Evolutionary conservation across 2,113 vertebrate species (phyloP).

Genomic region (Zeus faber): DNA sequence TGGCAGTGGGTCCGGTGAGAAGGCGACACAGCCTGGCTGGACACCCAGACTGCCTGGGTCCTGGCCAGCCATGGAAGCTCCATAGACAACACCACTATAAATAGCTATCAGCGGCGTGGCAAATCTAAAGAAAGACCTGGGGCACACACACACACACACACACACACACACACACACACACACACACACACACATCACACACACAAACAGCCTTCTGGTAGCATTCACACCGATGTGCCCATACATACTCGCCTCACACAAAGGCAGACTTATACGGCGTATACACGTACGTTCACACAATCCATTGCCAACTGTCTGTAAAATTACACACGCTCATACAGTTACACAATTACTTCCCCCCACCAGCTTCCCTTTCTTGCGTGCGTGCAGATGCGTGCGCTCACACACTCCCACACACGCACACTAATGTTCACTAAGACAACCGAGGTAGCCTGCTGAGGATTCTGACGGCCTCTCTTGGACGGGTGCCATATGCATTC

Average conservation of each 20-base stretch:
- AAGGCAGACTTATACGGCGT: conserved; percentile 1
- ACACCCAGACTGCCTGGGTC: conserved; percentile 16
- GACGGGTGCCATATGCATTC: conserved; percentile 72
- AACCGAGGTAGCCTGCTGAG: conserved; percentile 70
- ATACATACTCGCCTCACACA: not conserved
- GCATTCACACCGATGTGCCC: not conserved
- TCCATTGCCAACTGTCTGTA: conserved; percentile 36
- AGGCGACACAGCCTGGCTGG: not conserved
- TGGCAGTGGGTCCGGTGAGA: not conserved
- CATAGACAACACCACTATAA: conserved; percentile 37
- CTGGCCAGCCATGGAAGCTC: conserved; percentile 18
- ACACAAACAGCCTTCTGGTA: not conserved
- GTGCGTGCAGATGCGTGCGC: conserved; percentile 18
- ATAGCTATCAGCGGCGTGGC: conserved; percentile 45
- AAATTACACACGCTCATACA: conserved; percentile 35
- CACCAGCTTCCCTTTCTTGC: conserved; percentile 22
- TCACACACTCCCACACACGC: conserved; percentile 32
- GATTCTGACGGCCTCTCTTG: conserved; percentile 72
- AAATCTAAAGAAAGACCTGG: conserved; percentile 24
- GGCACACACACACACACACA: conserved; percentile 15
- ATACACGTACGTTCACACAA: conserved; percentile 17
- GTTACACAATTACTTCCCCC: conserved; percentile 33
- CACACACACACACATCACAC: not conserved
- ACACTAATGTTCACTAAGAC: conserved; percentile 71
- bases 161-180: conserved; percentile 6